These are phyloP conservation scores for Bombyx mori DNA, from an alignment of 1,140 invertebrate species.

Conservation along the genomic window DNA sequence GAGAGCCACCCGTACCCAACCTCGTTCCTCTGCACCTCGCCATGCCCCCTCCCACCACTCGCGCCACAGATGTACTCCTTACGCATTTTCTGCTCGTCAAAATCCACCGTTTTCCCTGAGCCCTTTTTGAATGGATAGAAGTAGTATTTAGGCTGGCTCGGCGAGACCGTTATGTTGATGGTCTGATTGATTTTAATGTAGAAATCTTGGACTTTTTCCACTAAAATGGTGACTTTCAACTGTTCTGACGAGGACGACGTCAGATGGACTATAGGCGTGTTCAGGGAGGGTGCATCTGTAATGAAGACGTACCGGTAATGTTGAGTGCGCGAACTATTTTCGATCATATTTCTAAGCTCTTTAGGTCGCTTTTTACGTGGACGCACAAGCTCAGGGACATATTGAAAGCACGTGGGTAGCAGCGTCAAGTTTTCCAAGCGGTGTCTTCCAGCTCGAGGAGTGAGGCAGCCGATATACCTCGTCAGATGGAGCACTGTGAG, in stretches of 20 bases:
- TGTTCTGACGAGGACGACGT: constrained; percentile 71
- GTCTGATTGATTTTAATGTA: constrained; percentile 63
- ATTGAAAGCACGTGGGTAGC: no score
- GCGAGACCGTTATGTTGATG: constrained; percentile 54
- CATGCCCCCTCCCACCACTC: constrained; percentile 21
- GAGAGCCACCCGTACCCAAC: constrained; percentile 37
- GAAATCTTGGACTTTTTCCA: constrained; percentile 73
- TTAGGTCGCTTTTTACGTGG: no score
- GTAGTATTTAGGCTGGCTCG: constrained; percentile 67
- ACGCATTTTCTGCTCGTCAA: constrained; percentile 28
- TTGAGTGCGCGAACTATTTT: no score
- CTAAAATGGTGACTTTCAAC: constrained; percentile 68
- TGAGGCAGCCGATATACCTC: no score
- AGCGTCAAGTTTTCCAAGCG: no score
- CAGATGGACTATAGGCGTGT: constrained; percentile 73
- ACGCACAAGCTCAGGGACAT: no score
- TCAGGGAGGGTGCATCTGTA: constrained; percentile 35
- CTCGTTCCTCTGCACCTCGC: constrained; percentile 25
- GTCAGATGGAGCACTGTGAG: no score
- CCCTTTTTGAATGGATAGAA: constrained; percentile 59
- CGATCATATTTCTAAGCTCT: no score
- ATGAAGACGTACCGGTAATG: no score
- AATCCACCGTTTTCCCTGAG: constrained; percentile 30
- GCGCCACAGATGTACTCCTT: constrained; percentile 41
- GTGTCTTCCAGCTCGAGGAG: no score